phyloP scores from a whole-genome alignment of 2,797 vertebrate genomes.

The Hoplostethus atlanticus region DNA sequence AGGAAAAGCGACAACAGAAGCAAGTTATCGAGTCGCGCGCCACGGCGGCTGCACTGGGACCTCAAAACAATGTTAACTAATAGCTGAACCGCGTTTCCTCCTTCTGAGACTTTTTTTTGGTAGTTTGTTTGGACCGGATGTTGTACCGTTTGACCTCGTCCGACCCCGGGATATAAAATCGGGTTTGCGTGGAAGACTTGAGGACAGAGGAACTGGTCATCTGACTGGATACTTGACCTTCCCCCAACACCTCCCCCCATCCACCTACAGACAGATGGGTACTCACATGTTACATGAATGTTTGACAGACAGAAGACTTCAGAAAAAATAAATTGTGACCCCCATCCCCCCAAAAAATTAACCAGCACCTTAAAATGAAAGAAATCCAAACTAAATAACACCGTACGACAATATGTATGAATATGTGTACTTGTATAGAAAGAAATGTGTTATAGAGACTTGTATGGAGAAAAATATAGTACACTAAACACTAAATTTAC shows the following conservation, averaged over 20 bases:
- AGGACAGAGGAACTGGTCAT: slow-evolving; percentile 37
- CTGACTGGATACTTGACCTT: slow-evolving; percentile 36
- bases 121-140: slow-evolving; percentile 41
- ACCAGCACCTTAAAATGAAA: slow-evolving; percentile 86
- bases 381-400: slow-evolving; percentile 67
- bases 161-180: background rate
- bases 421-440: slow-evolving; percentile 83
- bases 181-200: slow-evolving; percentile 47
- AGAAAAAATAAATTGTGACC: slow-evolving; percentile 64
- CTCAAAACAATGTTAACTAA: slow-evolving; percentile 50
- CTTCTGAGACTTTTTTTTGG: slow-evolving; percentile 31
- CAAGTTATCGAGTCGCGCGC: slow-evolving; percentile 36
- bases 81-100: slow-evolving; percentile 37
- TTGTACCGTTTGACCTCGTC: background rate
- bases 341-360: slow-evolving; percentile 66
- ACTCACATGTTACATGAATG: slow-evolving; percentile 82
- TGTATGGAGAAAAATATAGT: slow-evolving; percentile 83
- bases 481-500: slow-evolving; percentile 78
- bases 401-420: slow-evolving; percentile 80
- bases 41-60: slow-evolving; percentile 55
- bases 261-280: slow-evolving; percentile 66
- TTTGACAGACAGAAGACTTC: slow-evolving; percentile 69
- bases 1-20: slow-evolving; percentile 31
- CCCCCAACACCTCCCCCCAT: slow-evolving; percentile 2
- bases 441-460: slow-evolving; percentile 83